These are phyloP conservation scores for Sebastolobus alascanus DNA, from an alignment of 2,797 vertebrate genomes.

Conservation along the genomic window DNA sequence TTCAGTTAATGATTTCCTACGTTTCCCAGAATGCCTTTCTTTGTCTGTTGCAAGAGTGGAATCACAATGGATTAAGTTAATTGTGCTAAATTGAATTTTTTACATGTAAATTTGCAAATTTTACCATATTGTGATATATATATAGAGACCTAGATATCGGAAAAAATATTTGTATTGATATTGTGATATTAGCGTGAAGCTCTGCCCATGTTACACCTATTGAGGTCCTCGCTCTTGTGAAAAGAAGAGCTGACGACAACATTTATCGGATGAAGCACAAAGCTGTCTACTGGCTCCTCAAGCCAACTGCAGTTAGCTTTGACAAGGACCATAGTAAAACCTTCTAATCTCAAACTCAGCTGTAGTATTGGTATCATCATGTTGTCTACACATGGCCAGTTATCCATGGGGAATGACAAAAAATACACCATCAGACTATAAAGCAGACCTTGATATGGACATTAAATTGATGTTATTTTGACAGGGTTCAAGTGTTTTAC, in stretches of 20 bases:
- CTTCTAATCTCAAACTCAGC: conserved; percentile 1
- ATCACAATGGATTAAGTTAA: neutral
- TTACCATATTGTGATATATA: neutral
- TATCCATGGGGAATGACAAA: conserved; percentile 27
- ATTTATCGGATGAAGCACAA: neutral
- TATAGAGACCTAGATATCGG: neutral
- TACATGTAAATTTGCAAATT: neutral
- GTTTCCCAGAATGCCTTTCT: neutral
- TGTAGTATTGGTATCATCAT: conserved; percentile 7
- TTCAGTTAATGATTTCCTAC: neutral
- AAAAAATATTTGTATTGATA: neutral
- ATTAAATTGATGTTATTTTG: conserved; percentile 13
- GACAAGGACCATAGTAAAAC: neutral
- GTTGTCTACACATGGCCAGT: conserved; percentile 10
- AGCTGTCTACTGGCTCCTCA: neutral
- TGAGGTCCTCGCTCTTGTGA: neutral
- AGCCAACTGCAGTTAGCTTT: neutral
- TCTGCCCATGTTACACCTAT: neutral
- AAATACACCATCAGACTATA: conserved; percentile 21
- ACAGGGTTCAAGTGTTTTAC: neutral
- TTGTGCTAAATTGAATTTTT: neutral
- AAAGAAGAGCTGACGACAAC: neutral
- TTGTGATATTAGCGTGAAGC: neutral
- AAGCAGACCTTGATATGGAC: conserved; percentile 21
- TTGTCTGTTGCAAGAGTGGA: neutral